Evolutionary conservation across 2,888 invertebrate genomes (phyloP), one percentile per base, ranked within the genome.

Genomic region (Plebejus anna): DNA sequence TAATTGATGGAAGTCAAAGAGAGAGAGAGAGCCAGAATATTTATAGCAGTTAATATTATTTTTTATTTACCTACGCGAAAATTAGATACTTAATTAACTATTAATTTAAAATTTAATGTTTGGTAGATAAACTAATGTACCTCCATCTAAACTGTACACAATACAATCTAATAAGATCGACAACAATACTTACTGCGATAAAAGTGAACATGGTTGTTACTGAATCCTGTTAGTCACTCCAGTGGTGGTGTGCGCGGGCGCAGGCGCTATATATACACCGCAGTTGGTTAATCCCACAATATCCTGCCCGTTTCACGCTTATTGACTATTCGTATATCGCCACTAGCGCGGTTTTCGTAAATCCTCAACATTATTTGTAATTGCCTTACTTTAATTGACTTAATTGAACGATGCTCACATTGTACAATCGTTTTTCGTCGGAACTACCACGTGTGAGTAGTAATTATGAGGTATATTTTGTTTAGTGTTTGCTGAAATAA

Each of bases 231-330:
- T 11, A 55, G 7, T 32, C 76, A 72, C 77, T 79, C 75, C 76
- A 80, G 80, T 79, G 78, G 76, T 76, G 76, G 51, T 73, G 70
- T 77, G 76, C 75, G 75, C 79, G 77, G 51, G 76, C 72, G 78
- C 81, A 76, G 59, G 80, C 79, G 78, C 83, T 82, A 89, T 91
- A 86, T 92, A 92, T 92, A 92, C 85, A 66, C 81, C 81, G 82
- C 80, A 78, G 82, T 90, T 88, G 87, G 87, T 88, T 84, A 89
- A 90, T 87, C 83, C 83, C 82, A 79, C 78, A 81, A 80, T 84
- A 87, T 88, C 89, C 89, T 90, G 86, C 84, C 81, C 81, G 83
- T 86, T 88, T 89, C 88, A 91, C 91, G 90, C 89, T 89, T 81
- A 88, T 89, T 90, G 87, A 82, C 80, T 89, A 91, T 91, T 89